These are phyloP conservation scores for Noctilio leporinus DNA, from an alignment of 2,113 vertebrate genomes.

Conservation along the genomic window DNA sequence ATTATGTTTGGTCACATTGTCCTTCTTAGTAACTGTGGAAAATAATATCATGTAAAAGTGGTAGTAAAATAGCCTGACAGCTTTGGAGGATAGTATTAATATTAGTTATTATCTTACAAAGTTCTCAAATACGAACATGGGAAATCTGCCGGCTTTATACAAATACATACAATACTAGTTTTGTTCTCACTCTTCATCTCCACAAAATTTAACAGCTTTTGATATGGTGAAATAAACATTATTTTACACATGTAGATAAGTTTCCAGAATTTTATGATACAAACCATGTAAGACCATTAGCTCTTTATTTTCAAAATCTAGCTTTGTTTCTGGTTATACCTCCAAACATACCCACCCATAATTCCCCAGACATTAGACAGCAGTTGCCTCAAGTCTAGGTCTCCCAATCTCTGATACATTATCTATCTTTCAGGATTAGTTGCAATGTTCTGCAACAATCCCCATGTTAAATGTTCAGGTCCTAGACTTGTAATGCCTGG, in stretches of 20 bases:
- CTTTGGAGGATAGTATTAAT: background rate
- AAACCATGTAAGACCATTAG: background rate
- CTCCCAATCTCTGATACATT: background rate
- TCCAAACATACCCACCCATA: background rate
- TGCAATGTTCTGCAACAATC: background rate
- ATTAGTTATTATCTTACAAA: background rate
- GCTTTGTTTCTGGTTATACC: background rate
- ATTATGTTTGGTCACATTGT: background rate
- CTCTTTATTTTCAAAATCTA: background rate
- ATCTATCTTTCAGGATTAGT: background rate
- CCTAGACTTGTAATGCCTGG: background rate
- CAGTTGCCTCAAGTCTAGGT: background rate
- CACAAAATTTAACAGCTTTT: background rate
- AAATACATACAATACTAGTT: background rate
- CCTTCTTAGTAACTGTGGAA: background rate
- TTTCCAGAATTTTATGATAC: background rate
- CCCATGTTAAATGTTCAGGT: background rate
- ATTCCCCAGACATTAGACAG: background rate
- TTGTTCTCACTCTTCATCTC: background rate
- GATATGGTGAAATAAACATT: background rate
- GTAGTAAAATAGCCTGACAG: background rate
- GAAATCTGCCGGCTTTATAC: background rate
- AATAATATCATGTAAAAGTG: background rate
- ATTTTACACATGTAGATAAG: background rate
- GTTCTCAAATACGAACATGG: background rate